Evolutionary conservation across 2,113 vertebrate species (phyloP).

Genomic region (Xiphias gladius): DNA sequence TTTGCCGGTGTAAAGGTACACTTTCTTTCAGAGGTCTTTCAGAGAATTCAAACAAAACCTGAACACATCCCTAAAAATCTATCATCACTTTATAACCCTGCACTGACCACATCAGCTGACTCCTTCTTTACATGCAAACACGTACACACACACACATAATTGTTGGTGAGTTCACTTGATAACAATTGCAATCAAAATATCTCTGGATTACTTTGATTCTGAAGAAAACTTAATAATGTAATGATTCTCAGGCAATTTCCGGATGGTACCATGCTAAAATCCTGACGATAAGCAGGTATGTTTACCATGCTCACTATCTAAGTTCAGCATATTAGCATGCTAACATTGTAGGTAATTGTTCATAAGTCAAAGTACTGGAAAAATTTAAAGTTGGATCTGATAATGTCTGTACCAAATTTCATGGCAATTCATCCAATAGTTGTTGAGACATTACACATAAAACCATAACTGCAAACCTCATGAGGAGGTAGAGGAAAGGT

Average conservation of each 20-base stretch:
- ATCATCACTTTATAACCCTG: slow-evolving; percentile 46
- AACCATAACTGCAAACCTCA: not conserved
- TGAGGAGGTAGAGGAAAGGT: not conserved
- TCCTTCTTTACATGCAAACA: not conserved
- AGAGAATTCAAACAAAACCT: slow-evolving; percentile 31
- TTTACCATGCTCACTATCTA: not conserved
- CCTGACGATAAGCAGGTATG: too few relatives aligned
- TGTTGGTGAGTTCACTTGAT: not conserved
- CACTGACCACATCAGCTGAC: slow-evolving; percentile 42
- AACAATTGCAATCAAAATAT: too few relatives aligned
- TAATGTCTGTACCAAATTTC: not conserved
- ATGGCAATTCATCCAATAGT: not conserved
- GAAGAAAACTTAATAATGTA: too few relatives aligned
- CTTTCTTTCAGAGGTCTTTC: not conserved
- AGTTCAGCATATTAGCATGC: not conserved
- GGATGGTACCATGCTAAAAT: not conserved
- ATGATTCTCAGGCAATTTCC: too few relatives aligned
- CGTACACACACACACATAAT: not conserved
- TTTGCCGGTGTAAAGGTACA: slow-evolving; percentile 16
- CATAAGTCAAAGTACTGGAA: too few relatives aligned
- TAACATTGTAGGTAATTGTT: not conserved
- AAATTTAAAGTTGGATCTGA: too few relatives aligned
- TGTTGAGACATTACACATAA: not conserved
- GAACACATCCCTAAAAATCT: slow-evolving; percentile 15
- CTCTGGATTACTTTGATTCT: too few relatives aligned